Evolutionary conservation across 2,888 invertebrate genomes (phyloP).

Genomic region (Charanyca ferruginea): DNA sequence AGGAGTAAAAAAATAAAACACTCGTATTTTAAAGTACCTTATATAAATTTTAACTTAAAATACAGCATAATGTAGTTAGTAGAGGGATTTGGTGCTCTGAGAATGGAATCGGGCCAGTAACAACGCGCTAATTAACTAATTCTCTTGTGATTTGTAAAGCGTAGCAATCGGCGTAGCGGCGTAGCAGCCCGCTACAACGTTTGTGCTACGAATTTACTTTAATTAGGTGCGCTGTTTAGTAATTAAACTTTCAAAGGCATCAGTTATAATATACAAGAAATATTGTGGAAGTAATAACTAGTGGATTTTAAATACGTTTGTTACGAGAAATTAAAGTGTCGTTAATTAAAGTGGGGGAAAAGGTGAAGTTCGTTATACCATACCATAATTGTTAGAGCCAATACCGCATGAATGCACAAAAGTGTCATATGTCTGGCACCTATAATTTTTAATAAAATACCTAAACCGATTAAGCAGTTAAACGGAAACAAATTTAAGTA

Average conservation of each 20-base stretch:
- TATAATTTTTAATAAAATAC: no score
- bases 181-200: constrained; percentile 47
- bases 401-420: no score
- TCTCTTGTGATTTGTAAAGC: constrained; percentile 56
- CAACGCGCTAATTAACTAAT: constrained; percentile 55
- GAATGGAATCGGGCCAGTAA: constrained; percentile 31
- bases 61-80: constrained; percentile 29
- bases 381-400: no score
- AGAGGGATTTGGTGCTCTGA: constrained; percentile 32
- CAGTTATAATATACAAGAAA: constrained; percentile 11
- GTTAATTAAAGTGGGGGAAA: constrained; percentile 20
- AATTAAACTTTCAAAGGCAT: constrained; percentile 37
- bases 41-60: constrained; percentile 10
- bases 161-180: constrained; percentile 56
- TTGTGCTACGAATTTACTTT: constrained; percentile 42
- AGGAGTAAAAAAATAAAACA: not conserved
- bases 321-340: constrained; percentile 3
- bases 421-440: no score
- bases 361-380: not conserved
- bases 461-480: no score
- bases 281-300: constrained; percentile 16
- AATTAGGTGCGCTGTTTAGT: constrained; percentile 39
- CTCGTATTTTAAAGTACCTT: not conserved
- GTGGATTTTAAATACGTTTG: constrained; percentile 19
- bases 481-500: no score